Base-by-base conservation (phyloP, 2,113 vertebrate species). In the Callocephalon fimbriatum region DNA sequence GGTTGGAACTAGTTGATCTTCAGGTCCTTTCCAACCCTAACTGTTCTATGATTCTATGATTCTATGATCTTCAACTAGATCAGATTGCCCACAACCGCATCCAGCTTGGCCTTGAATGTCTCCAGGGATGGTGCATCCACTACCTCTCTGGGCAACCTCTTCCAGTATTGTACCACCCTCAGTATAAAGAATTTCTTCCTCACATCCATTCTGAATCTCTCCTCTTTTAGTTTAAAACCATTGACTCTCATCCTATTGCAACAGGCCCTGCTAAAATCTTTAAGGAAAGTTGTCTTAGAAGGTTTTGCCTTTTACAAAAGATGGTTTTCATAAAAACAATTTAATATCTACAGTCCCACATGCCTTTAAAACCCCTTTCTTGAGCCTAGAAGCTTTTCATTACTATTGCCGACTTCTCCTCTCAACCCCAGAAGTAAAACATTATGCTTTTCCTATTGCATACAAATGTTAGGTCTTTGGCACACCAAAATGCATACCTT, bases 401-500 rank as follows among this genome's bases (percentile, higher is more conserved):
- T 51, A 15, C 15, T 23, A 61, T 37, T 80, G 42, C 20, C 5
- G 20, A 5, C 10, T 32, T 56, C 13, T 58, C 13, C 15, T 14
- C 18, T 51, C 42, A 94, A 65, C 19, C 13, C 63, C 47, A 90
- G 44, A 90, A 81, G 27, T 63, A 75, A 88, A 96, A 84, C 16
- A 54, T 70, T 45, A 58, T 63, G n/a, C 59, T 89, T 93, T 75
- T 58, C 61, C 54, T 38, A 65, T 3, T 61, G 66, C 89, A 91
- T 62, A 66, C 3, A 5, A 94, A 84, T n/a, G 32, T 65, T 58
- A 59, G 66, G 48, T 79, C 77, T 93, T 68, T 95, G 94, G 93
- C 94, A 96, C 77, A 97, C 85, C 59, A 72, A 89, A 56, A 32
- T 54, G 82, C 23, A 32, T 21, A 86, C 50, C 62, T 96, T 95